Evolutionary conservation across 2,113 vertebrate genomes (phyloP).

Genomic region (Fulmarus glacialis): DNA sequence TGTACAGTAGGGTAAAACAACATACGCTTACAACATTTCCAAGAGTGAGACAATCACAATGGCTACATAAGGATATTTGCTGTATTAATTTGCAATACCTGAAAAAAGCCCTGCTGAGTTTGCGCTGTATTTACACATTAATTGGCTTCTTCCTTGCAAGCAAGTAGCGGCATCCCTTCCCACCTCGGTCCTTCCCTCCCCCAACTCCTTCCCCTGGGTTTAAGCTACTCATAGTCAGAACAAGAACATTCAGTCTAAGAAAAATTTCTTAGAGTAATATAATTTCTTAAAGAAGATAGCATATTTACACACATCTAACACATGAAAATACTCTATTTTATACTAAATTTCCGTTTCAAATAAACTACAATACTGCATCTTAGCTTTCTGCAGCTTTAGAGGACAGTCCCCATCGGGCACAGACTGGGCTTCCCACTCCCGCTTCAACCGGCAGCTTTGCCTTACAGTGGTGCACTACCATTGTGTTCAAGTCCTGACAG

Average conservation of each 20-base stretch:
- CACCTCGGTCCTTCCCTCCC: not conserved
- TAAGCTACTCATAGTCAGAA: constrained; percentile 69
- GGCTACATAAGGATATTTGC: constrained; percentile 46
- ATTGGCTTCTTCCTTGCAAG: constrained; percentile 69
- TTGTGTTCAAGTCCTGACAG: constrained; percentile 25
- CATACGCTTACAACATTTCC: constrained; percentile 19
- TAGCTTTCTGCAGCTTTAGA: constrained; percentile 55
- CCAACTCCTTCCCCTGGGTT: not conserved
- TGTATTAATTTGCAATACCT: constrained; percentile 51
- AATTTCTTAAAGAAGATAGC: constrained; percentile 79
- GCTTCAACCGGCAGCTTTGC: not conserved
- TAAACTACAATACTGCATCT: constrained; percentile 77
- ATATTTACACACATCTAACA: constrained; percentile 85
- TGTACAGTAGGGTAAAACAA: not conserved
- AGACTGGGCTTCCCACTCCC: not conserved
- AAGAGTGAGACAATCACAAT: constrained; percentile 2
- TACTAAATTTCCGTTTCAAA: constrained; percentile 81
- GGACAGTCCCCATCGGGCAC: constrained; percentile 15
- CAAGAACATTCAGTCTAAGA: constrained; percentile 77
- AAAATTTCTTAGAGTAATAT: constrained; percentile 78
- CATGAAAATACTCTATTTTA: constrained; percentile 86
- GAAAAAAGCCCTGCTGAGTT: constrained; percentile 63
- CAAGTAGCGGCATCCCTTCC: constrained; percentile 21
- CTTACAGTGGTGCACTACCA: constrained; percentile 54
- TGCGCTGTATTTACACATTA: constrained; percentile 42